Evolutionary conservation across 2,888 invertebrate species (phyloP), one percentile per base, ranked within the genome.

Genomic region (Caenorhabditis wallacei): DNA sequence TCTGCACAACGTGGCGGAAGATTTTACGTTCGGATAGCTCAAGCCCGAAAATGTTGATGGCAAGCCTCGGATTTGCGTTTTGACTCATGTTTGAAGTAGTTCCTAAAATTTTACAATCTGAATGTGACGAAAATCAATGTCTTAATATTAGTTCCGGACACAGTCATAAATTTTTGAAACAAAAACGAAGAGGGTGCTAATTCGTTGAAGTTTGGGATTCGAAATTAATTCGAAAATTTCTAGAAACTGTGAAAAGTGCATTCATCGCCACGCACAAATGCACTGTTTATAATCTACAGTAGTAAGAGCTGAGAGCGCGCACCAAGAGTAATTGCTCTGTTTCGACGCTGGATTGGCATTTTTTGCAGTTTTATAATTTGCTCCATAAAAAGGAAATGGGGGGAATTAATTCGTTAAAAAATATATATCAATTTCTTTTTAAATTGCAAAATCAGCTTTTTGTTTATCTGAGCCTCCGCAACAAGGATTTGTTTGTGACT

Each of bases 1-100:
- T 76, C 22, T 84, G 83, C n/a, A 84, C 71, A n/a, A 76, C 59
- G 56, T 84, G 83, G 3, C 83, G 80, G 24, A 71, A 84, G 20
- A 84, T 69, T 3, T 18, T 57, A 8, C 71, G 64, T 5, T 64
- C 48, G 0, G 35, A 30, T 2, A 84, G 59, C 35, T 70, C 66
- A 1, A 84, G 61, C 1, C 83, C 83, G 51, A 84, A 84, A 20
- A 84, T 64, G 26, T 84, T 84, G 24, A 84, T 5, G 13, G 61
- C 63, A 4, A 84, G 63, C 18, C 35, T 26, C 10, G 70, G 79
- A 18, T 61, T 61, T 24, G 26, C 56, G 8, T 61, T 22, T 24
- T 61, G 59, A 26, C 61, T 76, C 76, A 76, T 76, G 13, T 68
- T 20, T n/a, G 57, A 57, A 2, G 24, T 11, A 35, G 57, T 53